Base-by-base conservation (phyloP, 2,888 invertebrate genomes). In the Sphaerophoria taeniata region DNA sequence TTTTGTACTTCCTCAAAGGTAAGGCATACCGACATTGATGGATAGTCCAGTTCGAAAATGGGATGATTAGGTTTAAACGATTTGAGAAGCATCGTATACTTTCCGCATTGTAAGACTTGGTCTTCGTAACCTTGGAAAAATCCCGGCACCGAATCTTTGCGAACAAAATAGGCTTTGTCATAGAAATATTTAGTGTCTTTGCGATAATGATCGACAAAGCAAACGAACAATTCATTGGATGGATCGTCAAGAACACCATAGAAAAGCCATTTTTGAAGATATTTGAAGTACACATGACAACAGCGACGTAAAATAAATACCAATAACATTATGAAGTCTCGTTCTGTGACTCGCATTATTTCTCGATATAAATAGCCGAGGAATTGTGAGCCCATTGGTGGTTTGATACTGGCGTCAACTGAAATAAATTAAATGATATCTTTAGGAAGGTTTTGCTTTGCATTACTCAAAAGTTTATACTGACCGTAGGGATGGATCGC, bases 221-320 rank as follows among this genome's bases (percentile, higher is more conserved):
- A 88, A 70, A 98, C 95, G 92, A 98, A 98, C 88, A 98, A 97
- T 92, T 98, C 98, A 87, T 95, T 95, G 89, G 95, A 95, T 12
- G 94, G 93, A 91, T 98, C 98, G 84, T 96, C 95, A 14, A 98
- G 92, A 69, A 94, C 94, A 0, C 98, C 98, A 90, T 97, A 95
- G 89, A 97, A 96, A 81, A 98, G 94, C 95, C 98, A 98, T 79
- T 95, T 94, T 89, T 96, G 95, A 45, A 98, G 93, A 89, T 91
- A 90, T 89, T 89, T 89, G 45, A 90, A 92, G 87, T 92, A 92
- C 2, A 90, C 91, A 36, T 89, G 88, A 70, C 91, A 92, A 70
- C 92, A 89, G 11, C 89, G 88, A 31, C 89, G 90, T 39, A 92
- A 63, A 51, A 92, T 88, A 60, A 90, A 91, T 11, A 91, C 88